Percentiles rank a stretch among this genome's conserved stretches.
phyloP scores from a whole-genome alignment of 2,113 vertebrate species.

The Capricornis sumatraensis region DNA sequence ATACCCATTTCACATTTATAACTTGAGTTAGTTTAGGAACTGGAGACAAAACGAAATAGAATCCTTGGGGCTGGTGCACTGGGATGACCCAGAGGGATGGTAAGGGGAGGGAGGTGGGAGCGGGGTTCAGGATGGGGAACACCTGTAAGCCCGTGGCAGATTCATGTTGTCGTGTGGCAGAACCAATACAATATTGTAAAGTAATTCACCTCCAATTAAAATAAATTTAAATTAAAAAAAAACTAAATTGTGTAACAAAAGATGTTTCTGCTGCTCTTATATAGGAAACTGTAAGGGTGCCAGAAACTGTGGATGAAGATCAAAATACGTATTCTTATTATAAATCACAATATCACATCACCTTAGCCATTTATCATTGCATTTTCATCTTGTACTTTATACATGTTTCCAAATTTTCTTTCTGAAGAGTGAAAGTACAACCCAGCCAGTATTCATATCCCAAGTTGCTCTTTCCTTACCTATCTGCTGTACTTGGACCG shows the following conservation, averaged over 20 bases:
- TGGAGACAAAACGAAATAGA: not conserved
- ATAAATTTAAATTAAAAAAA: not conserved
- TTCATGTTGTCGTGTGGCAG: no score
- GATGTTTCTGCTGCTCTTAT: not conserved
- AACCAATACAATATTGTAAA: no score
- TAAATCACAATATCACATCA: not conserved
- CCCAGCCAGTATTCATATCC: not conserved
- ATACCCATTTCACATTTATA: not conserved
- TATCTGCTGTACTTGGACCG: not conserved
- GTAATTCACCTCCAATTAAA: no score
- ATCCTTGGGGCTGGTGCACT: no score
- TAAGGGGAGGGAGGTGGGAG: no score
- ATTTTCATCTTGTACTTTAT: not conserved
- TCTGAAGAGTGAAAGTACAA: not conserved
- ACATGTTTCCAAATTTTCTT: not conserved
- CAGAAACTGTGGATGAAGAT: not conserved
- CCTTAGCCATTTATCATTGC: not conserved
- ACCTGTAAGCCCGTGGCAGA: no score
- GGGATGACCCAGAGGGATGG: no score
- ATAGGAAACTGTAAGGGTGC: not conserved
- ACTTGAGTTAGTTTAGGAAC: not conserved
- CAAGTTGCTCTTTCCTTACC: not conserved
- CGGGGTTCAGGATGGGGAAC: no score
- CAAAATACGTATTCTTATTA: not conserved
- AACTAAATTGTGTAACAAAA: not conserved